Percentiles rank a stretch among this genome's conserved stretches.
Evolutionary conservation across 2,113 vertebrate species (phyloP).

Genomic region (Psophia crepitans): DNA sequence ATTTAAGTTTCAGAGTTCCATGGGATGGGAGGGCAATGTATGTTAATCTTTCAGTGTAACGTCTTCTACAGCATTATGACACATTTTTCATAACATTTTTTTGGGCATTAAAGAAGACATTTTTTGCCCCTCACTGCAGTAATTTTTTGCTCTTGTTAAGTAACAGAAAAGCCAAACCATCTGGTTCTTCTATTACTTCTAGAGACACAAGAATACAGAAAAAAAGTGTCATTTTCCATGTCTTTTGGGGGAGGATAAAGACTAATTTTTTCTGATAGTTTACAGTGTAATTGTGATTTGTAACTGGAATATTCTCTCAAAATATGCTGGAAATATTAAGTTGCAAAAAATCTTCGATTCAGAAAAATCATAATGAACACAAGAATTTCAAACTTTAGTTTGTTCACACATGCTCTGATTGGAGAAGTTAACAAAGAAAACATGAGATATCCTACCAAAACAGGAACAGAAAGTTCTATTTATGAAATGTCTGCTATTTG

Average conservation of each 20-base stretch:
- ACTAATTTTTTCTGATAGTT: background rate
- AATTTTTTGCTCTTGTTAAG: background rate
- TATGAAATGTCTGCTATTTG: background rate
- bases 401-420: background rate
- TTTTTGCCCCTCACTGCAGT: background rate
- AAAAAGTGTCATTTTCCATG: background rate
- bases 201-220: background rate
- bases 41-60: background rate
- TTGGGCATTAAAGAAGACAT: background rate
- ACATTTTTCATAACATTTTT: background rate
- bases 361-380: background rate
- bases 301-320: background rate
- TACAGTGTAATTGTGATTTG: background rate
- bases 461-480: background rate
- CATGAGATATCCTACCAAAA: background rate
- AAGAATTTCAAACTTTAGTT: background rate
- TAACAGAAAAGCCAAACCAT: background rate
- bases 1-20: background rate
- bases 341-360: background rate
- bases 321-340: background rate
- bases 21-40: background rate
- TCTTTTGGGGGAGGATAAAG: background rate
- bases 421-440: background rate
- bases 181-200: background rate
- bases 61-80: background rate